phyloP scores from a whole-genome alignment of 2,113 vertebrate species.

The Hippolais icterina region DNA sequence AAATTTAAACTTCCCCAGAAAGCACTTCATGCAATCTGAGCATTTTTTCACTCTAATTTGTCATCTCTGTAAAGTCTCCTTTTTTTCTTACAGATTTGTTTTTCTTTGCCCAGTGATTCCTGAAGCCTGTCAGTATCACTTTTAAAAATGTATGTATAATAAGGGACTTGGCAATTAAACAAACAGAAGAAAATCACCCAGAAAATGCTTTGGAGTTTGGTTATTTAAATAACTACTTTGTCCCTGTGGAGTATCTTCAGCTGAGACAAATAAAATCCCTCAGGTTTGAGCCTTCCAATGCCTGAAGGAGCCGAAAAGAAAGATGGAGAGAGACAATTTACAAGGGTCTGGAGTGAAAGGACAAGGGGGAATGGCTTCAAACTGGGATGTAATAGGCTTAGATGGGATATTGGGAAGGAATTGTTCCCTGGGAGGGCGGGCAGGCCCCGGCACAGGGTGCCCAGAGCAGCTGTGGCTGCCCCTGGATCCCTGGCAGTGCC shows the following conservation, averaged over 20 bases:
- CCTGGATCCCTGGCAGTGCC: background rate
- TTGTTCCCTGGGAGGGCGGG: background rate
- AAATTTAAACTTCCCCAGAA: conserved; percentile 31
- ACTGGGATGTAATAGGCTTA: background rate
- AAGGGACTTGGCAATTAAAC: background rate
- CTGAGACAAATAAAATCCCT: background rate
- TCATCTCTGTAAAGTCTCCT: background rate
- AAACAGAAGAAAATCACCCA: background rate
- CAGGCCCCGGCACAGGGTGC: background rate
- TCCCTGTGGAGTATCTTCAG: background rate
- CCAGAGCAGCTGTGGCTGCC: background rate
- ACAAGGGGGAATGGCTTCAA: background rate
- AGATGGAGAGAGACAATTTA: background rate
- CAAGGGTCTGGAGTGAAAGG: background rate
- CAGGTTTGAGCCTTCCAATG: background rate
- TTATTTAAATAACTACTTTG: background rate
- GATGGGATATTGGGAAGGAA: background rate
- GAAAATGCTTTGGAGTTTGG: background rate
- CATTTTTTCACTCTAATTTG: background rate
- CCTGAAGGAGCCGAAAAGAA: background rate
- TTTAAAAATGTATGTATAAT: background rate
- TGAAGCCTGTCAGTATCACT: background rate
- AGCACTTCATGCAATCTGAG: conserved; percentile 20
- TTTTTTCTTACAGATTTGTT: background rate
- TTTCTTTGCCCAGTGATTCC: background rate